A percentile compares a stretch with the other conserved stretches of the same genome.
Evolutionary conservation across 2,888 invertebrate genomes (phyloP).

Genomic region (Copidosoma aretas): DNA sequence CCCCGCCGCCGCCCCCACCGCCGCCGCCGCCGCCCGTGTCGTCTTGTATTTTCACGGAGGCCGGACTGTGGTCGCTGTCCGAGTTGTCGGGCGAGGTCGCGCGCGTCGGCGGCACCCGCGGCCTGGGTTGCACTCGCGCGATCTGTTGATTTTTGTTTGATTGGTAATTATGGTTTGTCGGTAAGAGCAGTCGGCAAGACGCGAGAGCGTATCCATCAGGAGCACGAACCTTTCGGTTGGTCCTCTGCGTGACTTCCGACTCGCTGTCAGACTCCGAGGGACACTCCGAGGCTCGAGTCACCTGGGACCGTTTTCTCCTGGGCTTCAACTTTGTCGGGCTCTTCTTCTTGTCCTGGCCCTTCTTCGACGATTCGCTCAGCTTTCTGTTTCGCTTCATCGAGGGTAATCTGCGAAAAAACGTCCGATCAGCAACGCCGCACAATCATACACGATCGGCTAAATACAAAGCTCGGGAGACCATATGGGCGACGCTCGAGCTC

Average conservation of each 20-base stretch:
- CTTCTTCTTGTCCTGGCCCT: constrained; percentile 56
- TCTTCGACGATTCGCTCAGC: constrained; percentile 53
- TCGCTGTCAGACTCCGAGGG: constrained; percentile 58
- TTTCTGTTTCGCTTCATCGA: constrained; percentile 53
- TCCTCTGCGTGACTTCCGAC: constrained; percentile 51
- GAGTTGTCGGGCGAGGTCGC: constrained; percentile 60
- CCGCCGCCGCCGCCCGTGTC: constrained; percentile 61
- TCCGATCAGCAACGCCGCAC: not conserved
- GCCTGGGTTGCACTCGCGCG: constrained; percentile 49
- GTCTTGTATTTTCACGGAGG: constrained; percentile 61
- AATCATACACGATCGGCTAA: too few species aligned
- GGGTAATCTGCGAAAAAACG: constrained; percentile 41
- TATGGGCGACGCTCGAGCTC: not conserved
- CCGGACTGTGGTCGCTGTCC: constrained; percentile 60
- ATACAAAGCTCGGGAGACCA: too few species aligned
- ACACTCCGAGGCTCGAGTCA: constrained; percentile 50
- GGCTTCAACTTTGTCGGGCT: constrained; percentile 60
- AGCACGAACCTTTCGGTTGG: constrained; percentile 47
- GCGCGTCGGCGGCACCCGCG: constrained; percentile 54
- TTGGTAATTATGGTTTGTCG: too few species aligned
- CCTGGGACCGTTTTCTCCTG: constrained; percentile 53
- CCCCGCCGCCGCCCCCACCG: constrained; percentile 46
- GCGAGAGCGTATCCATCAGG: too few species aligned
- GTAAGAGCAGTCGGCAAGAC: too few species aligned
- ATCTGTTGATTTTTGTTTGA: constrained; percentile 40